Percentiles rank a stretch among this genome's conserved stretches.
Conservation (phyloP, 2,797 vertebrate species). For the Dicrostonyx torquatus region DNA sequence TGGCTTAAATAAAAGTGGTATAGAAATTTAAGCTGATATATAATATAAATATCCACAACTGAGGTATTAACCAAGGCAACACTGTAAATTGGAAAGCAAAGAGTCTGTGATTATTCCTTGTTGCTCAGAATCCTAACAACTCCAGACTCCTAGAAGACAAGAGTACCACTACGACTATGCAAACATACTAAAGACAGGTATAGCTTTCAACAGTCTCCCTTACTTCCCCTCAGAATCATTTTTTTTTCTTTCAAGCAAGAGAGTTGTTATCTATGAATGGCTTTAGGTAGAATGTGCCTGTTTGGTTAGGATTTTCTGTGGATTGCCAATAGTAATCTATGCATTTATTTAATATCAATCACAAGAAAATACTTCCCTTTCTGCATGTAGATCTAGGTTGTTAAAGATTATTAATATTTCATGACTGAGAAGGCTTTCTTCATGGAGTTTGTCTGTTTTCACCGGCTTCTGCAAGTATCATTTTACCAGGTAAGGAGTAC, state of each 20-base stretch:
- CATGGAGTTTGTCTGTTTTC: not conserved
- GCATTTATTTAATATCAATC: not conserved
- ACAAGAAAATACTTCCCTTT: not conserved
- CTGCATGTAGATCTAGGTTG: not conserved
- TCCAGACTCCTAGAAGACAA: not conserved
- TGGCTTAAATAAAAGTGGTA: not conserved
- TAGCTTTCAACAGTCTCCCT: not conserved
- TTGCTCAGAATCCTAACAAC: not conserved
- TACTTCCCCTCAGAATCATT: too few species aligned
- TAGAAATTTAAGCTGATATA: not conserved
- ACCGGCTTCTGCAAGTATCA: not conserved
- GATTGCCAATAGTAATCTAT: not conserved
- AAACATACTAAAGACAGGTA: not conserved
- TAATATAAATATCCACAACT: not conserved
- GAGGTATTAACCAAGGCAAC: not conserved
- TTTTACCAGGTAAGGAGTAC: fast-evolving
- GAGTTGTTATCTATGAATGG: not conserved
- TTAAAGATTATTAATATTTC: not conserved
- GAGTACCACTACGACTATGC: not conserved
- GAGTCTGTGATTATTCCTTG: not conserved
- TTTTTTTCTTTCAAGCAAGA: not conserved
- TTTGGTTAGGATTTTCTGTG: not conserved
- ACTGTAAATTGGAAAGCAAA: not conserved
- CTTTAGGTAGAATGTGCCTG: not conserved
- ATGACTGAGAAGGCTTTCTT: not conserved